These are phyloP conservation scores for Egretta garzetta DNA, from an alignment of 2,113 vertebrate genomes.

Conservation along the genomic window DNA sequence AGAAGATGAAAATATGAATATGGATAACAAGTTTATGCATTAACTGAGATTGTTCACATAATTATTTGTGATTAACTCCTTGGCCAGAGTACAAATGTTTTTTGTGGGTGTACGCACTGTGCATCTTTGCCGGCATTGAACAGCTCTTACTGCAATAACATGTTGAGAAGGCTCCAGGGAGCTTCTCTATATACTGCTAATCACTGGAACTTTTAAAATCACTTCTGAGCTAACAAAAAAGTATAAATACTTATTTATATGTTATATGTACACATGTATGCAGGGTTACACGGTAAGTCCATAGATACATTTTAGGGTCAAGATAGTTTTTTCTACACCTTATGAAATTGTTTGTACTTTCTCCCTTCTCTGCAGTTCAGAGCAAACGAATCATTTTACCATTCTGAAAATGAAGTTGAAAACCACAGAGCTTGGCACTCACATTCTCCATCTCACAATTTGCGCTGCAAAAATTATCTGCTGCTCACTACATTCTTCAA, in stretches of 20 bases:
- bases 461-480: neutral
- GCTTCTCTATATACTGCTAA: neutral
- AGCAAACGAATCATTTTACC: neutral
- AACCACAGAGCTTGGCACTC: neutral
- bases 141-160: neutral
- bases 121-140: neutral
- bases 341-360: neutral
- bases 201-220: neutral
- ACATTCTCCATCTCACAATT: neutral
- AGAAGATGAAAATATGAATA: neutral
- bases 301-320: neutral
- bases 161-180: neutral
- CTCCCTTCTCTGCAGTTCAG: neutral
- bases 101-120: neutral
- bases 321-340: neutral
- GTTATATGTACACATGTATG: neutral
- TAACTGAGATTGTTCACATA: neutral
- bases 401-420: neutral
- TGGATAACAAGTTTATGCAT: neutral
- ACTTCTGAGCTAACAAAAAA: neutral
- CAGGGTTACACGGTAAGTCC: neutral
- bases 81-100: neutral
- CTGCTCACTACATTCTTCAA: neutral
- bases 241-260: neutral
- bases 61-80: neutral